Evolutionary conservation across 64 coral and sea anemone genomes (phyloP), one percentile per base, ranked within the genome.

Genomic region (Porites australiensis): DNA sequence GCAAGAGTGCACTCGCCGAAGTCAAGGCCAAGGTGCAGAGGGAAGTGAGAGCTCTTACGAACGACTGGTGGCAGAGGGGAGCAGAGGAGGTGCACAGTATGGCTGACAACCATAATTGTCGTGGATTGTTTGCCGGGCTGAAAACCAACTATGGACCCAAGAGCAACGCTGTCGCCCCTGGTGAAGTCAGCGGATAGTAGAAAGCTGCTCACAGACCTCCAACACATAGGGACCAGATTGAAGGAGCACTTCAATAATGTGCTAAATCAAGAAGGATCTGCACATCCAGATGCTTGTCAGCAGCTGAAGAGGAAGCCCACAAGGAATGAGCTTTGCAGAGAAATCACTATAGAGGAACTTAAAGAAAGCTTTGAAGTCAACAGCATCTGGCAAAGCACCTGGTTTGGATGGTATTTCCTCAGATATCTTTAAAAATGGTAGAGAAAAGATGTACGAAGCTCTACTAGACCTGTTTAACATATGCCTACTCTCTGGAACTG

Each of bases 21-120:
- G 20, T 86, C 8, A 86, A 86, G 62, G 12, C 82, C 22, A 67
- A 86, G 21, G 86, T 75, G 20, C 86, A 88, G 70, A 52, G 72
- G 70, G 86, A 88, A 75, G 72, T 88, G 57, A 88, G 86, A 88
- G 15, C 67, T 12, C 67, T 74, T 53, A 72, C 58, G 67, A 75
- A 88, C 51, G 21, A 88, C 11, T 88, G 70, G 86, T 88, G 86
- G 86, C 51, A 74, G 52, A 88, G 43, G 52, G 75, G 59, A 75
- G 86, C 86, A 14, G 52, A 88, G 72, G 86, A 88, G 61, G 5
- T 88, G 13, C 69, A 74, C 9, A 13, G 16, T 75, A 74, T 88
- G 47, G 86, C 70, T 74, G 63, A 88, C 69, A 74, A 55, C 44
- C 67, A 88, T 75, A n/a, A n/a, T n/a, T n/a, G n/a, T n/a, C n/a